Base-by-base conservation (phyloP, 2,797 vertebrate genomes). In the Artibeus lituratus region DNA sequence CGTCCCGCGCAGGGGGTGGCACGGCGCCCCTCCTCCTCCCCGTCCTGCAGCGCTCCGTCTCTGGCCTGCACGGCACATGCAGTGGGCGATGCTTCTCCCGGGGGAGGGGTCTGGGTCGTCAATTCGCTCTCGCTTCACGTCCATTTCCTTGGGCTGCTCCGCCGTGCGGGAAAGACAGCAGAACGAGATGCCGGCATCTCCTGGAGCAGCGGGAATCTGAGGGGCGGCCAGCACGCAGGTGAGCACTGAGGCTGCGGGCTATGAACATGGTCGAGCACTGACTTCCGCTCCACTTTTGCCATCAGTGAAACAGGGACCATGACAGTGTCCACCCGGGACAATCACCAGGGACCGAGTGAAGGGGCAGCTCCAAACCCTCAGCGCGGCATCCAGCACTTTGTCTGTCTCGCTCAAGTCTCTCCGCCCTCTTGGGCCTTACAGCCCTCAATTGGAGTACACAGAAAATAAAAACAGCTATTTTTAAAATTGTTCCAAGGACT, bases 121-220 rank as follows among this genome's bases (percentile, higher is more conserved):
- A 78, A 76, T 65, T 80, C 53, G 4, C 57, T 39, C 83, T 94
- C 91, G 74, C 47, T 77, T 86, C 85, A 55, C 21, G 26, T 44
- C 49, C 47, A 2, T 57, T 78, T 32, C 65, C 81, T 80, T 39
- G 95, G 95, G 91, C 72, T 93, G 80, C 47, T 92, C 67, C 69
- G 72, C 90, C 69, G 1, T 57, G 53, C 15, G 49, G 84, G 76
- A 44, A 69, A 69, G 70, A 86, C 69, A 69, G 8, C 10, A 49
- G 65, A 26, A 26, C 24, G 24, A 26, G 55, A 12, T 10, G 5
- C 24, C 3, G 55, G 55, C 55, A 0, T 10, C 24, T 26, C 7
- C 24, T 3, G 67, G 73, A 90, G 74, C 72, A 35, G 22, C 8
- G n/a, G 67, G 65, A 67, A 87, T 59, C 49, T 65, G 16, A 57